Evolutionary conservation across 2,888 invertebrate genomes (phyloP).

Genomic region (Caenorhabditis becei): DNA sequence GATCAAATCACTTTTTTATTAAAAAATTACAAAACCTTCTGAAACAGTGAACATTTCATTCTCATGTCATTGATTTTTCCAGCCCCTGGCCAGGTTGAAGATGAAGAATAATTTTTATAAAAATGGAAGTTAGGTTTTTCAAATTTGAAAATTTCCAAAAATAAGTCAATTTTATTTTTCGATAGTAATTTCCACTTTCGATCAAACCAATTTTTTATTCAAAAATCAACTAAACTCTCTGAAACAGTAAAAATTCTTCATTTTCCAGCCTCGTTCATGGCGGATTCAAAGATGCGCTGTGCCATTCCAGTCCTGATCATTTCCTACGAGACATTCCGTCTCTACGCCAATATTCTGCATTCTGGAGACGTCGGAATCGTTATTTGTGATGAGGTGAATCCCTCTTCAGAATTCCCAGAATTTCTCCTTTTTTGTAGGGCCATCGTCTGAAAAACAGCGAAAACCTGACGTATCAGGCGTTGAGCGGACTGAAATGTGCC

Average conservation of each 20-base stretch:
- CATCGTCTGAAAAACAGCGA: constrained; percentile 98
- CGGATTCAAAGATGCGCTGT: constrained; percentile 86
- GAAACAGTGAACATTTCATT: too few relatives aligned
- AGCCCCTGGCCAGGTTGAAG: too few relatives aligned
- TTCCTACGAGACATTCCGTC: constrained; percentile 97
- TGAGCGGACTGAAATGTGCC: constrained; percentile 92
- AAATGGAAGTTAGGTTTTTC: too few relatives aligned
- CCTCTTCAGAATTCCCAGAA: not conserved
- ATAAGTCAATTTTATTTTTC: too few relatives aligned
- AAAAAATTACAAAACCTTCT: too few relatives aligned
- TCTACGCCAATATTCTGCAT: constrained; percentile 92
- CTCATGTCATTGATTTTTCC: too few relatives aligned
- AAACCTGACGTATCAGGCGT: constrained; percentile 95
- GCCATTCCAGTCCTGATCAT: constrained; percentile 96
- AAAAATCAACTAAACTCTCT: too few relatives aligned
- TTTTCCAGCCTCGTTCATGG: constrained; percentile 87
- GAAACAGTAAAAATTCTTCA: not conserved
- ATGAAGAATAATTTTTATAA: too few relatives aligned
- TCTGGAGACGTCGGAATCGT: constrained; percentile 94
- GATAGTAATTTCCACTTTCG: too few relatives aligned
- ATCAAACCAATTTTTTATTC: too few relatives aligned
- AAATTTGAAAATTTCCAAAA: too few relatives aligned
- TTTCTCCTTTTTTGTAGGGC: constrained; percentile 84
- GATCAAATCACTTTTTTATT: too few relatives aligned
- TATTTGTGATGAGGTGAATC: constrained; percentile 92